A percentile compares a stretch with the other conserved stretches of the same genome.
phyloP scores from a whole-genome alignment of 2,888 invertebrate species.

The Cosmia trapezina region DNA sequence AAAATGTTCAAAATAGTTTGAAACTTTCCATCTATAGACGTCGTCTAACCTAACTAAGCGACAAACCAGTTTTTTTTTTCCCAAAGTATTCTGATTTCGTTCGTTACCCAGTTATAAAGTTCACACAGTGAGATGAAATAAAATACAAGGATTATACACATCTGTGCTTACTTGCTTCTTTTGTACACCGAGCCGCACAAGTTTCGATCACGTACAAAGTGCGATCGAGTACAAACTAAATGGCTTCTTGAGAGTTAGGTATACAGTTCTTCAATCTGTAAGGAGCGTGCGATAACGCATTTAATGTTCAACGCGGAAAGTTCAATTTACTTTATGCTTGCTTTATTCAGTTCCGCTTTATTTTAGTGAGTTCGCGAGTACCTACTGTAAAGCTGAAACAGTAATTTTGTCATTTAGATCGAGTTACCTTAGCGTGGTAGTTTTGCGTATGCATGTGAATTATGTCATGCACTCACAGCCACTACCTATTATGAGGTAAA shows the following conservation, averaged over 20 bases:
- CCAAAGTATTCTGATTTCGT: conserved; percentile 53
- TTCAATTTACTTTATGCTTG: conserved; percentile 65
- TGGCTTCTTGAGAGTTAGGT: conserved; percentile 66
- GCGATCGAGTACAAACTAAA: conserved; percentile 77
- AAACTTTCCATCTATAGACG: conserved; percentile 24
- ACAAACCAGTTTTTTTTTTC: conserved; percentile 34
- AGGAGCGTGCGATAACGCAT: conserved; percentile 60
- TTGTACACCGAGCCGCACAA: conserved; percentile 70
- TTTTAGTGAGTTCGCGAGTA: conserved; percentile 60
- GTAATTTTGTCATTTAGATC: conserved; percentile 39
- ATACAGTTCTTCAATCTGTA: conserved; percentile 57
- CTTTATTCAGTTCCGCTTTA: conserved; percentile 64
- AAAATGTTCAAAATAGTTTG: conserved; percentile 27
- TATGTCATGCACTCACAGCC: no score
- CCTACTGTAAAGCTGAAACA: conserved; percentile 47
- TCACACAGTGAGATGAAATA: conserved; percentile 63
- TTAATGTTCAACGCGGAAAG: conserved; percentile 65
- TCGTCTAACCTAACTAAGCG: conserved; percentile 29
- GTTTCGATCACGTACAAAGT: conserved; percentile 79
- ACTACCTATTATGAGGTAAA: not conserved
- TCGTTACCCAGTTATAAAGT: conserved; percentile 44
- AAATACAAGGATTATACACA: conserved; percentile 70
- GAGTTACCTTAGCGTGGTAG: conserved; percentile 5
- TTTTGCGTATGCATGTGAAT: conserved; percentile 2
- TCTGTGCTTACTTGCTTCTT: conserved; percentile 70